These are phyloP conservation scores for Heliconius aoede DNA, from an alignment of 2,888 invertebrate species.

Conservation along the genomic window DNA sequence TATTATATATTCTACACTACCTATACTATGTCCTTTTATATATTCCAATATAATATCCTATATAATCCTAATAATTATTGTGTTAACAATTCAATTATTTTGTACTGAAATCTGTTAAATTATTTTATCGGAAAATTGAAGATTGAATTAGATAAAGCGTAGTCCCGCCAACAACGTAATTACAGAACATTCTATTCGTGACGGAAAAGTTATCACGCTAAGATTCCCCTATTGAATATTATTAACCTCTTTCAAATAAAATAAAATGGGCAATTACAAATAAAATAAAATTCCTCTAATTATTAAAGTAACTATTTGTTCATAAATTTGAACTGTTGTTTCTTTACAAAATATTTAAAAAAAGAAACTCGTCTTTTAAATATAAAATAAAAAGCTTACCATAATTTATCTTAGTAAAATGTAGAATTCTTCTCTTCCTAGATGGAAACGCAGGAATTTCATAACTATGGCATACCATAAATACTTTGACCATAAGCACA, in stretches of 20 bases:
- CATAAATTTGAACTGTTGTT: not conserved
- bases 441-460: too few species aligned
- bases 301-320: not conserved
- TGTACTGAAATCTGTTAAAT: not conserved
- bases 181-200: not conserved
- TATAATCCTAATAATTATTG: not conserved
- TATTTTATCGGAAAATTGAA: slow-evolving; percentile 4
- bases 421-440: too few species aligned
- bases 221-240: not conserved
- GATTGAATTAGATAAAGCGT: slow-evolving; percentile 9
- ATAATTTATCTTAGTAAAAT: not conserved
- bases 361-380: not conserved
- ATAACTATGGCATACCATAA: too few species aligned
- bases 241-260: not conserved
- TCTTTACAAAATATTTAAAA: not conserved
- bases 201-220: slow-evolving; percentile 6
- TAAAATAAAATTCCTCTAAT: not conserved
- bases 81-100: slow-evolving; percentile 8
- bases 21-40: too few species aligned
- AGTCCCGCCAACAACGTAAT: slow-evolving; percentile 1
- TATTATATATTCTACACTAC: too few species aligned
- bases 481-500: not conserved
- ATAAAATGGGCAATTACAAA: not conserved
- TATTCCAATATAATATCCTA: too few species aligned
- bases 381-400: not conserved